A percentile compares a stretch with the other conserved stretches of the same genome.
These are phyloP conservation scores for Ceramica pisi DNA, from an alignment of 2,888 invertebrate species.

Conservation along the genomic window DNA sequence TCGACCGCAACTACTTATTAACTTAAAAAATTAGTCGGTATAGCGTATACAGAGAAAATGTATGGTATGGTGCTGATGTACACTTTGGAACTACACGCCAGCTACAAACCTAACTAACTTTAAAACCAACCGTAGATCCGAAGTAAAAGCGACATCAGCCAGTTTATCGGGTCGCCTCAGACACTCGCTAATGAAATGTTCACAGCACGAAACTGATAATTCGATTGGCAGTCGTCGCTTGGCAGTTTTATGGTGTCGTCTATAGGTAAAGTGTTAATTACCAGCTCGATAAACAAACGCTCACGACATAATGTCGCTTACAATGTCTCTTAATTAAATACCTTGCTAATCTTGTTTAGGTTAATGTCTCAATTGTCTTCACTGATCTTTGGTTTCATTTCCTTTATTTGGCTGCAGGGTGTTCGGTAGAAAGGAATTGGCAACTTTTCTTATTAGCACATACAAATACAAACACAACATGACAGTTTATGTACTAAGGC, in stretches of 20 bases:
- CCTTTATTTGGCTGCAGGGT: neutral
- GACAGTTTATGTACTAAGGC: no score
- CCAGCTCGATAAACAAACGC: slow-evolving; percentile 63
- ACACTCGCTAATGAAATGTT: slow-evolving; percentile 61
- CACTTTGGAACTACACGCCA: slow-evolving; percentile 15
- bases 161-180: slow-evolving; percentile 34
- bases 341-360: slow-evolving; percentile 24
- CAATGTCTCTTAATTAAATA: slow-evolving; percentile 57
- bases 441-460: neutral
- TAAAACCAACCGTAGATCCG: slow-evolving; percentile 19
- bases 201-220: slow-evolving; percentile 61
- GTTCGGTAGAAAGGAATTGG: neutral
- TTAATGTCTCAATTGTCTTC: slow-evolving; percentile 10
- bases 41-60: no score
- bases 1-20: no score
- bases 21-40: no score
- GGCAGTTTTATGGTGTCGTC: slow-evolving; percentile 71
- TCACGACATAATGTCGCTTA: slow-evolving; percentile 43
- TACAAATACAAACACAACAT: no score
- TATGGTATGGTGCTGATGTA: neutral
- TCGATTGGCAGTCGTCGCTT: slow-evolving; percentile 65
- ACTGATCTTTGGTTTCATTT: slow-evolving; percentile 24
- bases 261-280: slow-evolving; percentile 73
- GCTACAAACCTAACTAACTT: slow-evolving; percentile 22
- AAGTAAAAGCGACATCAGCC: slow-evolving; percentile 33